Evolutionary conservation across 2,113 vertebrate species (phyloP), one percentile per base, ranked within the genome.

Genomic region (Atherinomorus stipes): DNA sequence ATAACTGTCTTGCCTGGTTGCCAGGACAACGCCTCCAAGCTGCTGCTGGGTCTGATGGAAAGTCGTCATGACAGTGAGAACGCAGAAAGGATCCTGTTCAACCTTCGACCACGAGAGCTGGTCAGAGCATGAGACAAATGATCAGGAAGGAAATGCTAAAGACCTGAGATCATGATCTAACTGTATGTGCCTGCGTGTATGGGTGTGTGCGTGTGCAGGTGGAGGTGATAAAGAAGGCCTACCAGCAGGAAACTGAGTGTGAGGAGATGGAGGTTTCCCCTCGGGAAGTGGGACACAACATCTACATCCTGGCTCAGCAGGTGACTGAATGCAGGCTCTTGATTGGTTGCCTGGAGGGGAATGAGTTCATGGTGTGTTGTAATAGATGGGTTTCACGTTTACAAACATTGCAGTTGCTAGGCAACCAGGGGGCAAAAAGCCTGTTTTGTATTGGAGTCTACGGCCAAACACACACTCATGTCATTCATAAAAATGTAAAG

Each of bases 1-100:
- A 56, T 51, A 8, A 53, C 13, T 23, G n/a, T 60, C 10, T 12
- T 42, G 2, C 16, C 56, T 23, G 15, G 54, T 86, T 62, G 11
- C 83, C 90, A 99, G 98, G 97, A 99, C 92, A 99, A 99, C 0
- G 98, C 97, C 40, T 99, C 98, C 84, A 99, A 99, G 88, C 95
- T 99, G 68, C 95, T 99, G 31, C 71, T 99, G 88, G 98, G 93
- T 2, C 93, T 99, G 64, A 99, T 99, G 97, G 98, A 99, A 91
- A 99, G 98, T 89, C 94, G 98, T 0, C 97, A 99, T 0, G 98
- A 99, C 93, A 99, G 90, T 0, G 98, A 99, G 47, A 99, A 99
- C 0, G 98, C 98, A 0, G 98, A 99, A 86, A 90, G 98, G 74
- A 99, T 99, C 86, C 94, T 99, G 85, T 95, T 99, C 91, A 99